Percentiles rank a stretch among this genome's conserved stretches.
phyloP scores from a whole-genome alignment of 30 jellyfish, hydroid and myxozoan genomes.

The Aurelia sp. region DNA sequence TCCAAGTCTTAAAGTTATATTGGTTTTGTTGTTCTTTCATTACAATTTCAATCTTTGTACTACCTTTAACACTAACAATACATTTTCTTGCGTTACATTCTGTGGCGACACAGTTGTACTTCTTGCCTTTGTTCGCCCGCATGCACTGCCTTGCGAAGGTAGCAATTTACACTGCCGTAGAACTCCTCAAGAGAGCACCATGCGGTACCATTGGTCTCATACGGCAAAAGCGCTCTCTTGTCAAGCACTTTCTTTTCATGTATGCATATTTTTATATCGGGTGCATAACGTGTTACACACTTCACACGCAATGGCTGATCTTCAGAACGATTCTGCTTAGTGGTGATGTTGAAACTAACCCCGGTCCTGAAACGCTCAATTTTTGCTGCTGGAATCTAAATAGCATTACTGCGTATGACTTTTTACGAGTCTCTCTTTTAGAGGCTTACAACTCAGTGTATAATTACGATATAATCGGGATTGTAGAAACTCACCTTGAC shows the following conservation, averaged over 20 bases:
- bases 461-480: constrained; percentile 60
- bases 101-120: constrained; percentile 5
- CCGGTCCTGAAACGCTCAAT: constrained; percentile 68
- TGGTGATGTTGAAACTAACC: constrained; percentile 69
- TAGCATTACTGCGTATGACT: constrained; percentile 63
- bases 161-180: not conserved
- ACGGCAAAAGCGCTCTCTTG: not conserved
- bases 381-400: constrained; percentile 57
- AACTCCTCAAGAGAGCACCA: constrained; percentile 18
- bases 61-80: constrained; percentile 20
- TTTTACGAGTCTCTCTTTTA: not conserved
- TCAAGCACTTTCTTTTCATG: constrained; percentile 14
- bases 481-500: constrained; percentile 70
- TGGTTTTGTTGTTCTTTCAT: constrained; percentile 22
- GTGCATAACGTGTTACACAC: constrained; percentile 46
- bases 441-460: constrained; percentile 50
- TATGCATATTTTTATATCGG: constrained; percentile 24
- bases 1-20: not conserved
- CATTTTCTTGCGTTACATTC: constrained; percentile 4
- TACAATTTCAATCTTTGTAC: constrained; percentile 21
- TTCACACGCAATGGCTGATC: constrained; percentile 56
- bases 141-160: constrained; percentile 18
- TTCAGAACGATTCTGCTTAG: constrained; percentile 62
- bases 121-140: constrained; percentile 30
- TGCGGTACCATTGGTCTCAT: not conserved